Evolutionary conservation across 2,888 invertebrate genomes (phyloP).

Genomic region (Zygothrica quintamaculata): DNA sequence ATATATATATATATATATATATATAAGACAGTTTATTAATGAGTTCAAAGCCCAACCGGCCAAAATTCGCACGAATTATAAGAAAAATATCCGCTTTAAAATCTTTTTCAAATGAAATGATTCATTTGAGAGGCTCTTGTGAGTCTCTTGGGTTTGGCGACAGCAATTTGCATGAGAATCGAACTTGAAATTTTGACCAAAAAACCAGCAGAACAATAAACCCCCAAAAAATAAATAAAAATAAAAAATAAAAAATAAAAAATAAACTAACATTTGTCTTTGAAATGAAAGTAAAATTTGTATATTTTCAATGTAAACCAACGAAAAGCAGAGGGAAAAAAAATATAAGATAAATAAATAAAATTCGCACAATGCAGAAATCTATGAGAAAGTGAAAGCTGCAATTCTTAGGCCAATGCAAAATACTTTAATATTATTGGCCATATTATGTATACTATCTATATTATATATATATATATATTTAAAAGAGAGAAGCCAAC

Average conservation of each 20-base stretch:
- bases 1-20: no score
- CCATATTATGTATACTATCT: constrained; percentile 26
- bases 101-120: constrained; percentile 69
- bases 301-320: no score
- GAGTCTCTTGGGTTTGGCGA: constrained; percentile 23
- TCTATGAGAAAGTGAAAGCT: constrained; percentile 69
- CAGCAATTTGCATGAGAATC: constrained; percentile 67
- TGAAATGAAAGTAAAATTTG: constrained; percentile 41
- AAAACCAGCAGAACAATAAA: constrained; percentile 56
- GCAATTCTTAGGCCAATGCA: constrained; percentile 34
- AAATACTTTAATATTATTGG: constrained; percentile 43
- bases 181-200: constrained; percentile 16
- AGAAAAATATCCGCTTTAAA: constrained; percentile 46
- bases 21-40: constrained; percentile 46
- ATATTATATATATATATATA: constrained; percentile 4
- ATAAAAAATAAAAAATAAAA: constrained; percentile 51
- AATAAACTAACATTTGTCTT: neutral
- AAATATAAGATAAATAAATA: no score
- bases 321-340: no score
- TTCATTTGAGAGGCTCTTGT: constrained; percentile 54
- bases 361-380: constrained; percentile 14
- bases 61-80: constrained; percentile 63
- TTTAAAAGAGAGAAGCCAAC: no score
- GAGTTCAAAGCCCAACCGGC: constrained; percentile 53
- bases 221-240: constrained; percentile 9